Percentiles rank a stretch among this genome's conserved stretches.
Evolutionary conservation across 2,797 vertebrate genomes (phyloP).

Genomic region (Acipenser oxyrinchus): DNA sequence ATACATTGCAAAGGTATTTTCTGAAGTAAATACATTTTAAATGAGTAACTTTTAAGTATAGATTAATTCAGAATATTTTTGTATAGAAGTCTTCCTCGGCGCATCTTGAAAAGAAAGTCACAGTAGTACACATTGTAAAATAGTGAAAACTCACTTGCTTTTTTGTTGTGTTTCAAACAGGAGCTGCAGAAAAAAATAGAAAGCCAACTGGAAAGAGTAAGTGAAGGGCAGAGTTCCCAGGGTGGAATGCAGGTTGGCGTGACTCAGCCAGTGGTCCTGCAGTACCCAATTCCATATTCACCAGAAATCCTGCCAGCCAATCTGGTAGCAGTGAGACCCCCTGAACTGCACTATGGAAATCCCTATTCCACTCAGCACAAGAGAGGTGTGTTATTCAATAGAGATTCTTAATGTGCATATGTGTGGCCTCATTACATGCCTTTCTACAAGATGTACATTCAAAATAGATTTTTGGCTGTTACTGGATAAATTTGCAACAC

Average conservation of each 20-base stretch:
- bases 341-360: conserved; percentile 84
- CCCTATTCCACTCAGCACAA: conserved; percentile 71
- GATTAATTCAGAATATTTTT: too few species aligned
- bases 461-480: conserved; percentile 20
- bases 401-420: not conserved
- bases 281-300: conserved; percentile 66
- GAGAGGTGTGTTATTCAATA: conserved; percentile 51
- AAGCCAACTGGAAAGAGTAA: conserved; percentile 56
- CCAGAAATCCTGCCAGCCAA: conserved; percentile 70
- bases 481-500: too few species aligned
- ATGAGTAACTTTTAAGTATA: too few species aligned
- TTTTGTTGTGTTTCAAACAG: conserved; percentile 48
- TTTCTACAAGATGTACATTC: not conserved
- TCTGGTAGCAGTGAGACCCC: conserved; percentile 66
- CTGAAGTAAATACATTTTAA: too few species aligned
- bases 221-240: conserved; percentile 50
- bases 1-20: too few species aligned
- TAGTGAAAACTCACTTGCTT: conserved; percentile 3
- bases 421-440: not conserved
- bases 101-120: too few species aligned
- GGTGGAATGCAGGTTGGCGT: conserved; percentile 30
- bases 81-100: too few species aligned
- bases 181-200: conserved; percentile 61
- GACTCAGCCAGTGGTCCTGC: conserved; percentile 55
- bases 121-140: not conserved